phyloP scores from a whole-genome alignment of 2,797 vertebrate genomes.

The Presbytis comata region DNA sequence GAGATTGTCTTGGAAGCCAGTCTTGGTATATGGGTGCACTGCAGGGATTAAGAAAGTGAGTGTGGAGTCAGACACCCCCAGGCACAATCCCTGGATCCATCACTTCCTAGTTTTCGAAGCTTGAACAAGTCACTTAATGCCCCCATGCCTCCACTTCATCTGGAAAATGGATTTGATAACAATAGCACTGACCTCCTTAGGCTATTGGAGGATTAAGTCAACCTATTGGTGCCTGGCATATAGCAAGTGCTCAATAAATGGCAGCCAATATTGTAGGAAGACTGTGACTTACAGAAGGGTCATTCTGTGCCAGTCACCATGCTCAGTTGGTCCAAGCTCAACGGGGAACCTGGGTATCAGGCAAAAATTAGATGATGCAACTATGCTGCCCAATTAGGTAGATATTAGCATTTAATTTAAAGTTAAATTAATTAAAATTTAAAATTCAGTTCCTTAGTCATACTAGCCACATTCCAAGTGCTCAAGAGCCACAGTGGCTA shows the following conservation, averaged over 20 bases:
- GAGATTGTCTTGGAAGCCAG: background rate
- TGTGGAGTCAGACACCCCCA: background rate
- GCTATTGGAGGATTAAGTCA: background rate
- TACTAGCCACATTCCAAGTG: background rate
- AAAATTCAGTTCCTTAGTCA: background rate
- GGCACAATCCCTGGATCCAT: background rate
- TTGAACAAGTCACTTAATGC: background rate
- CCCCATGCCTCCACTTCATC: rapidly evolving
- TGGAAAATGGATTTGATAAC: background rate
- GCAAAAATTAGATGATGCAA: background rate
- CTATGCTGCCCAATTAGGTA: background rate
- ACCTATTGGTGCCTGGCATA: background rate
- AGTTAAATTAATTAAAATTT: background rate
- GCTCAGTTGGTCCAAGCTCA: background rate
- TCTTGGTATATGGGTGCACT: background rate
- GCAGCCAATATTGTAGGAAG: background rate
- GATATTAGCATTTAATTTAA: background rate
- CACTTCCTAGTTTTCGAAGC: background rate
- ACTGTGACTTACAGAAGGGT: background rate
- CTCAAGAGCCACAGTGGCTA: background rate
- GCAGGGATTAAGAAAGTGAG: background rate
- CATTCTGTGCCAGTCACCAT: rapidly evolving
- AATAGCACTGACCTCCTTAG: background rate
- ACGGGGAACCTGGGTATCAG: background rate
- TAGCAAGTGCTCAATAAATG: background rate